Percentiles rank a stretch among this genome's conserved stretches.
Conservation (phyloP, 2,797 vertebrate species). For the Pipistrellus nathusii region DNA sequence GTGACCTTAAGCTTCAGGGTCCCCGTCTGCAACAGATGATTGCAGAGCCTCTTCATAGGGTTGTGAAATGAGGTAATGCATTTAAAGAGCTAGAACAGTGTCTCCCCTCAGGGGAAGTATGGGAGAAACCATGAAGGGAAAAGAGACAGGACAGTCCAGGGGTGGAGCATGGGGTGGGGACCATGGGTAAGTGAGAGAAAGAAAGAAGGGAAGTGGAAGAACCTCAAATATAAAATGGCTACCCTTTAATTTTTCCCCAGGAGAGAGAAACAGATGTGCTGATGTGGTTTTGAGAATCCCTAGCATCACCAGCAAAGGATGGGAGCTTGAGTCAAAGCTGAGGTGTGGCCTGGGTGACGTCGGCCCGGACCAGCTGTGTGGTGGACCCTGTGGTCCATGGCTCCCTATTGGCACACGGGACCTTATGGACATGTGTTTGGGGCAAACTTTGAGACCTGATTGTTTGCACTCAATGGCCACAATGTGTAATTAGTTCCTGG, state of each 20-base stretch:
- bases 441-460: slow-evolving; percentile 63
- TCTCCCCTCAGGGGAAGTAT: neutral
- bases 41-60: neutral
- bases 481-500: slow-evolving; percentile 69
- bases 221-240: neutral
- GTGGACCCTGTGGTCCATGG: slow-evolving; percentile 5
- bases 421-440: slow-evolving; percentile 20
- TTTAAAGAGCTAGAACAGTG: neutral
- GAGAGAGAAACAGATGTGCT: neutral
- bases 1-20: neutral
- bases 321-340: neutral
- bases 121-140: neutral
- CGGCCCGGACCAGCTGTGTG: neutral
- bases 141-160: neutral
- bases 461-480: slow-evolving; percentile 14
- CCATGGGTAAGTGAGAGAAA: neutral
- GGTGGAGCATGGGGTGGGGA: neutral
- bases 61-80: neutral
- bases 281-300: neutral
- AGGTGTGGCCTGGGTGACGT: neutral
- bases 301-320: neutral
- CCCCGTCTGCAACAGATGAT: neutral
- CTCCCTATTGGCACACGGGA: slow-evolving; percentile 45
- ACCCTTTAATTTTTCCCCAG: neutral
- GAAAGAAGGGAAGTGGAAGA: neutral